Evolutionary conservation across 2,113 vertebrate genomes (phyloP).

Genomic region (Notothenia coriiceps): DNA sequence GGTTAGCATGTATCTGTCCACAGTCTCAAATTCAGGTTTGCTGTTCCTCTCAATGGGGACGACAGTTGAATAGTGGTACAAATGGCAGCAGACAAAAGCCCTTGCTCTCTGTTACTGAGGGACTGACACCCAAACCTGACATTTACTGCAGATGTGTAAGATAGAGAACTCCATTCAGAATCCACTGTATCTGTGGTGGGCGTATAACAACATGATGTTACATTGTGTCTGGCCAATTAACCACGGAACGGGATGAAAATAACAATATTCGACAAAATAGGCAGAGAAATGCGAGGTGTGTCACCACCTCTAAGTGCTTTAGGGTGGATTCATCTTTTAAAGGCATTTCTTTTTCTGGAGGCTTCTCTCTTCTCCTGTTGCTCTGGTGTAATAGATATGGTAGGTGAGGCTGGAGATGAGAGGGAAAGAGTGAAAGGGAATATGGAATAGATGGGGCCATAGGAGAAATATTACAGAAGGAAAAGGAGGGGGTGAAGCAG

Average conservation of each 20-base stretch:
- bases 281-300: conserved; percentile 1
- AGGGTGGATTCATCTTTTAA: conserved; percentile 62
- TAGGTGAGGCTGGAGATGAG: conserved; percentile 47
- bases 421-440: conserved; percentile 59
- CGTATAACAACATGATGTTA: background rate
- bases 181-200: background rate
- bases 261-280: background rate
- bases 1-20: background rate
- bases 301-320: conserved; percentile 21
- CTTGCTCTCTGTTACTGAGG: conserved; percentile 17
- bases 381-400: conserved; percentile 50
- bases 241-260: background rate
- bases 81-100: conserved; percentile 34
- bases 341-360: conserved; percentile 43
- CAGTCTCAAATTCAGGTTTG: conserved; percentile 15
- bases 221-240: conserved; percentile 16
- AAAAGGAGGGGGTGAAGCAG: conserved; percentile 27
- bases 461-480: conserved; percentile 33
- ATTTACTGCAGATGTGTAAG: conserved; percentile 45
- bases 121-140: conserved; percentile 44
- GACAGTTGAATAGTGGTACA: conserved; percentile 25
- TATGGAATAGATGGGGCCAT: conserved; percentile 53
- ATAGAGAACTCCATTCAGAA: conserved; percentile 37
- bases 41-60: conserved; percentile 3
- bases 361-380: conserved; percentile 34